Evolutionary conservation across 37 sponge, comb jelly and placozoan species (phyloP).

Genomic region (Crambe crambe): DNA sequence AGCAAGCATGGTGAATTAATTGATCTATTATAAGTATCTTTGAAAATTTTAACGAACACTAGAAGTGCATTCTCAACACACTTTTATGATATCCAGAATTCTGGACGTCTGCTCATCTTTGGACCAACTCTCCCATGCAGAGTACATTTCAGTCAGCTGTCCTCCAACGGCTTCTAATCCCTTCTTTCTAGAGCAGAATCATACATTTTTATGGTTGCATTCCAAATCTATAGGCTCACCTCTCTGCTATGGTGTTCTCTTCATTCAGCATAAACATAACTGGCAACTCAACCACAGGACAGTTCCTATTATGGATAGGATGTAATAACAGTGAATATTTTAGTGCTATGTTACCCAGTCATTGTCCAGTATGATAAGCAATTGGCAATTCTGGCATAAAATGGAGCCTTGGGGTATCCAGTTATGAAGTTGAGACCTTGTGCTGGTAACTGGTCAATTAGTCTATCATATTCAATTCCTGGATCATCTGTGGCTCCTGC

Average conservation of each 20-base stretch:
- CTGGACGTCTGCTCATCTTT: conserved; percentile 29
- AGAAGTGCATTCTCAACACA: neutral
- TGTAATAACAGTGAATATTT: too few species aligned
- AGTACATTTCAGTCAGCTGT: conserved; percentile 17
- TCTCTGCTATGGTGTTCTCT: neutral
- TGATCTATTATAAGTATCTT: too few species aligned
- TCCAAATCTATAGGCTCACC: neutral
- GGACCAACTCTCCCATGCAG: conserved; percentile 48
- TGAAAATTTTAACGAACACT: too few species aligned
- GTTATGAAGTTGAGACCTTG: conserved; percentile 15
- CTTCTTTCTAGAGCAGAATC: neutral
- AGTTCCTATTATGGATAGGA: conserved; percentile 11
- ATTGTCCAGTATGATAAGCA: conserved; percentile 42
- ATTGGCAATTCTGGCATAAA: conserved; percentile 39
- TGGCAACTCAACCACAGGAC: conserved; percentile 61
- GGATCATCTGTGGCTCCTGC: too few species aligned
- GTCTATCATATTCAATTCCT: too few species aligned
- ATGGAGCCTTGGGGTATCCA: conserved; percentile 51
- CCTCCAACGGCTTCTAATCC: conserved; percentile 21
- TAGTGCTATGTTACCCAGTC: too few species aligned
- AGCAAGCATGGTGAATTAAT: neutral
- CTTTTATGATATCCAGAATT: conserved; percentile 5
- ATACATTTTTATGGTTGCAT: neutral
- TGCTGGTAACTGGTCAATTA: too few species aligned
- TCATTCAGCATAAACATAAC: conserved; percentile 68